Evolutionary conservation across 2,113 vertebrate genomes (phyloP).

Genomic region (Thymallus thymallus): DNA sequence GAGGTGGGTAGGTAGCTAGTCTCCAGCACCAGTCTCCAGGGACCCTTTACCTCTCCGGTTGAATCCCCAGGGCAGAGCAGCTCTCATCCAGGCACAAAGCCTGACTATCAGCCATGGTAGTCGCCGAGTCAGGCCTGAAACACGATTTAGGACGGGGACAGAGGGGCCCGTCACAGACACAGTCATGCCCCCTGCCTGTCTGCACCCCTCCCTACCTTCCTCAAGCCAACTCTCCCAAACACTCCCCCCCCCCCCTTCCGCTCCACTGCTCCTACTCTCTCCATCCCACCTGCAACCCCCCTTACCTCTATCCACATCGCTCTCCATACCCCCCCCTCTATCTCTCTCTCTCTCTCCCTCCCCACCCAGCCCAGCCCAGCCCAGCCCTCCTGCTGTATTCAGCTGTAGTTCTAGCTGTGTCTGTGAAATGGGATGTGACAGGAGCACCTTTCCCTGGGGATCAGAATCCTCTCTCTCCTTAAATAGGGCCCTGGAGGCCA

Average conservation of each 20-base stretch:
- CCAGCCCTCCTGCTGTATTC: constrained; percentile 33
- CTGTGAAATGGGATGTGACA: constrained; percentile 52
- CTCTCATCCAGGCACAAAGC: constrained; percentile 56
- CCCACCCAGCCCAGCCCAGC: not conserved
- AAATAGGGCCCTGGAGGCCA: not conserved
- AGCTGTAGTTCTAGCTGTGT: constrained; percentile 3
- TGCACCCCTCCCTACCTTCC: not conserved
- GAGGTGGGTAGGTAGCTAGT: not conserved
- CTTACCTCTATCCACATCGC: not conserved
- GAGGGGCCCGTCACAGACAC: constrained; percentile 10
- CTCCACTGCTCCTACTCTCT: not conserved
- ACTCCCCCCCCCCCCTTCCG: not conserved
- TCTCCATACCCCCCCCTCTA: not conserved
- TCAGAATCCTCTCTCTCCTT: constrained; percentile 1
- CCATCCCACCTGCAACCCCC: no score
- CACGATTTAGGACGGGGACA: constrained; percentile 11
- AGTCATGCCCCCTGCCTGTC: constrained; percentile 5
- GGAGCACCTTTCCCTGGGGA: constrained; percentile 6
- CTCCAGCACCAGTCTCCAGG: constrained; percentile 28
- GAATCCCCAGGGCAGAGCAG: constrained; percentile 45
- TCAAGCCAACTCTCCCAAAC: not conserved
- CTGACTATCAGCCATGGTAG: constrained; percentile 33
- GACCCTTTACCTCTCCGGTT: not conserved
- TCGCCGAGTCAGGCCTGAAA: constrained; percentile 27
- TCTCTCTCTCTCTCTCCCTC: not conserved